These are phyloP conservation scores for Epistrophella euchroma DNA, from an alignment of 2,888 invertebrate species.

Conservation along the genomic window DNA sequence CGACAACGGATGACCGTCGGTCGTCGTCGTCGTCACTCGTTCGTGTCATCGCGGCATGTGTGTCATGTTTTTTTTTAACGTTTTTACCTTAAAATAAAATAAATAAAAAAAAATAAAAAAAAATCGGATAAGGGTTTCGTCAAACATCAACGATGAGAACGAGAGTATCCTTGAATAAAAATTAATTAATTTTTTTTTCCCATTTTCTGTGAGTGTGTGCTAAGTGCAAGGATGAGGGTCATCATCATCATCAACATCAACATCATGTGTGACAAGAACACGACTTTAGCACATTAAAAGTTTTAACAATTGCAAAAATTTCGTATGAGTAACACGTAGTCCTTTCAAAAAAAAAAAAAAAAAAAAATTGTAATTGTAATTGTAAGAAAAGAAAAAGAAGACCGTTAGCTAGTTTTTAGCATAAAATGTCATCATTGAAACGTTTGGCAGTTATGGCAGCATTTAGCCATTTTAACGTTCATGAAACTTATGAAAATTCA, in stretches of 20 bases:
- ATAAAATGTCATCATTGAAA: slow-evolving; percentile 86
- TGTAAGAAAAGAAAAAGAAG: neutral
- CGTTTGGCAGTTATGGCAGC: slow-evolving; percentile 85
- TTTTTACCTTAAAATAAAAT: slow-evolving; percentile 6
- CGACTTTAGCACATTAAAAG: slow-evolving; percentile 32
- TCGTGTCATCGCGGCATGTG: slow-evolving; percentile 24
- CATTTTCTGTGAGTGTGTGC: slow-evolving; percentile 42
- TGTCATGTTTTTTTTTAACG: slow-evolving; percentile 35
- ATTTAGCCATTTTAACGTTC: slow-evolving; percentile 81
- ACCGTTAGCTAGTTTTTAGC: neutral
- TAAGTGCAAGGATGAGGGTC: slow-evolving; percentile 53
- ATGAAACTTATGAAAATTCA: slow-evolving; percentile 76
- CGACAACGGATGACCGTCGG: slow-evolving; percentile 82
- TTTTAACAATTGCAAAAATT: slow-evolving; percentile 41
- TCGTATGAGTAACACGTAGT: slow-evolving; percentile 18
- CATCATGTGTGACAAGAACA: slow-evolving; percentile 42
- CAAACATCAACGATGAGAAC: slow-evolving; percentile 49
- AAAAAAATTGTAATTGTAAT: neutral
- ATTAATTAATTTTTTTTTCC: slow-evolving; percentile 56
- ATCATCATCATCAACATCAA: slow-evolving; percentile 4
- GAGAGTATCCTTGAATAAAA: slow-evolving; percentile 63
- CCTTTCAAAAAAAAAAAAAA: neutral
- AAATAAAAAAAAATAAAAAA: slow-evolving; percentile 2
- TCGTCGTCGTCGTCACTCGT: neutral
- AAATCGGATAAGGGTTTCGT: slow-evolving; percentile 61